Evolutionary conservation across 2,113 vertebrate species (phyloP), one percentile per base, ranked within the genome.

Genomic region (Caranx ignobilis): DNA sequence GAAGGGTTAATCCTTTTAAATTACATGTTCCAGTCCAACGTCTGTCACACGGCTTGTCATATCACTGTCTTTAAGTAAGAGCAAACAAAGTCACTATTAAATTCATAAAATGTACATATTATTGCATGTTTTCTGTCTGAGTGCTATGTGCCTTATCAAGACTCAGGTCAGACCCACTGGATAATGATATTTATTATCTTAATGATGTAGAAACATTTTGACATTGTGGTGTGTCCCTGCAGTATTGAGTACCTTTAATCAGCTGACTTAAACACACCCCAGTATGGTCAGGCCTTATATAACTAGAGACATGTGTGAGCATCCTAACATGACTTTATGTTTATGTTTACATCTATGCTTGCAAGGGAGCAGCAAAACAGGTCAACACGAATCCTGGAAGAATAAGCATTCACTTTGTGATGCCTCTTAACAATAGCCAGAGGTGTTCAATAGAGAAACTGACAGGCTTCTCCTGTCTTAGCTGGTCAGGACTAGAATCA

Each of bases 391-490:
- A 80, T 87, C 71, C 86, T 83, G 71, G 85, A 91, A 81, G 80
- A 84, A 91, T 79, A 84, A 86, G 79, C 83, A 65, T 85, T 82
- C 60, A 26, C 52, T 83, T 88, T 91, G 84, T 84, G 37, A 18
- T 21, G 16, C 47, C 34, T 62, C 3, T 41, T 32, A 77, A 90
- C 72, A 87, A 86, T 31, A 48, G 76, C 45, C 60, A 56, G 66
- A 64, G 55, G 65, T 72, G 79, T 75, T 89, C 75, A 84, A 63
- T 80, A 37, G 86, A 83, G 12, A 45, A 79, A 87, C 79, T 84
- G 81, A 83, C 26, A 0, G 66, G 86, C 66, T 62, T 82, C 77
- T 85, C 77, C 84, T 91, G 83, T 89, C 83, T 91, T 89, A 81
- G 37, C 85, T 87, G 70, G 81, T 87, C 67, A 47, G 74, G 55